These are phyloP conservation scores for Ecliptopera silaceata DNA, from an alignment of 2,888 invertebrate species.

Conservation along the genomic window DNA sequence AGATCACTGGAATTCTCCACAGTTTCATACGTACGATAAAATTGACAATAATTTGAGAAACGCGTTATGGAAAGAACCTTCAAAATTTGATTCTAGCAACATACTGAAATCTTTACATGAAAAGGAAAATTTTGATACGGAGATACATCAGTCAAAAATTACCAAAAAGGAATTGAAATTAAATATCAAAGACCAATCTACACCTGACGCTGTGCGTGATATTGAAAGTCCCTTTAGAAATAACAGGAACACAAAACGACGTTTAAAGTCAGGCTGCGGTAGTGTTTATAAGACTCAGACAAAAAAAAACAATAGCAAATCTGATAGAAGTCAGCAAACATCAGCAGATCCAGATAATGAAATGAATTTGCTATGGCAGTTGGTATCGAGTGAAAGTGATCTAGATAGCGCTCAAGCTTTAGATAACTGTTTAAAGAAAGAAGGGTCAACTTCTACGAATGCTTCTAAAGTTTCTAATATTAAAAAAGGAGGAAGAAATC, in stretches of 20 bases:
- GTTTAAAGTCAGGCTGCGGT: constrained; percentile 51
- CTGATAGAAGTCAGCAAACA: constrained; percentile 59
- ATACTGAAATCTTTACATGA: constrained; percentile 71
- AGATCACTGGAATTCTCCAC: constrained; percentile 77
- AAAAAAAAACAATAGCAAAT: constrained; percentile 57
- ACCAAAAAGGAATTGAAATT: constrained; percentile 53
- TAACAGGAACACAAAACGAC: constrained; percentile 55
- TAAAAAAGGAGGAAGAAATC: constrained; percentile 67
- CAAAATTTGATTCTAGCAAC: constrained; percentile 70
- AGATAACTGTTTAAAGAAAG: constrained; percentile 75
- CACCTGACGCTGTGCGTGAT: constrained; percentile 1
- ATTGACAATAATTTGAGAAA: constrained; percentile 66
- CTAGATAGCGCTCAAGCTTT: constrained; percentile 68
- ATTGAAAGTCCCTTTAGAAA: constrained; percentile 40
- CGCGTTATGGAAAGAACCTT: constrained; percentile 77
- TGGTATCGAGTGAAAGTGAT: constrained; percentile 70
- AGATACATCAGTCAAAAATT: constrained; percentile 50
- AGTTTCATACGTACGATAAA: constrained; percentile 59
- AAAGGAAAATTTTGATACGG: constrained; percentile 63
- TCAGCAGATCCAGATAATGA: constrained; percentile 63
- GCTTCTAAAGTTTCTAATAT: constrained; percentile 60
- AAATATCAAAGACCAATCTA: constrained; percentile 20
- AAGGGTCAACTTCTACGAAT: constrained; percentile 36
- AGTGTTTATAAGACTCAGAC: constrained; percentile 49
- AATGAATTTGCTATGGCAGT: constrained; percentile 73